Percentiles rank a stretch among this genome's conserved stretches.
Conservation (phyloP, 2,113 vertebrate species). For the Catharus minimus region DNA sequence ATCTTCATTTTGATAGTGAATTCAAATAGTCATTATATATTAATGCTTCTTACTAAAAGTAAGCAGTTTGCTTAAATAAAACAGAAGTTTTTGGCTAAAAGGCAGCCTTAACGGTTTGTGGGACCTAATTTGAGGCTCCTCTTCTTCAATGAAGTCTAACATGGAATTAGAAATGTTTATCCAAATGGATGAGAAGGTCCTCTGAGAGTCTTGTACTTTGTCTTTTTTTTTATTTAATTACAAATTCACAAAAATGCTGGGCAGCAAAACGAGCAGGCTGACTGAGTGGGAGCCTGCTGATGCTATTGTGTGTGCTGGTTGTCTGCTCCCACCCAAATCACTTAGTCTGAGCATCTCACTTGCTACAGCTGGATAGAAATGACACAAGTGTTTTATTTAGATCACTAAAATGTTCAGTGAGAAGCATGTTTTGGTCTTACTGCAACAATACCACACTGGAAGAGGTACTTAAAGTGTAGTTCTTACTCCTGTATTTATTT, state of each 20-base stretch:
- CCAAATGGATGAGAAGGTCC: slow-evolving; percentile 10
- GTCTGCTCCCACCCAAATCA: not conserved
- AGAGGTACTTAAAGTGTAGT: not conserved
- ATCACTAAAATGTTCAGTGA: not conserved
- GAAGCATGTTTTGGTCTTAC: not conserved
- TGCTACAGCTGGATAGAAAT: not conserved
- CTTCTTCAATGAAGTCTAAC: slow-evolving; percentile 9
- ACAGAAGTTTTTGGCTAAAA: slow-evolving; percentile 41
- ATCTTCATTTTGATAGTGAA: slow-evolving; percentile 44
- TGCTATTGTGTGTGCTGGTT: not conserved
- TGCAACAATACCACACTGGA: not conserved
- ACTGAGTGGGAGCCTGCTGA: not conserved
- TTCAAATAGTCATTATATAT: slow-evolving; percentile 24
- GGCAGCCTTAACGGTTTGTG: slow-evolving; percentile 34
- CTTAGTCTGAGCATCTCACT: not conserved
- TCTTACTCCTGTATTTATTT: not conserved
- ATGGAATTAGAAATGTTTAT: not conserved
- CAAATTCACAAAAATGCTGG: not conserved
- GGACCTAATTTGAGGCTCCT: slow-evolving; percentile 39
- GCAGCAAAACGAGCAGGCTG: not conserved
- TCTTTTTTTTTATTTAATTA: slow-evolving; percentile 10
- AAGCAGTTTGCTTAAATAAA: slow-evolving; percentile 39
- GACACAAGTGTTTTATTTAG: not conserved
- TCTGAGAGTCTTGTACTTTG: not conserved
- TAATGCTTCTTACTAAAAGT: slow-evolving; percentile 44